Evolutionary conservation across 2,797 vertebrate species (phyloP).

Genomic region (Clamator glandarius): DNA sequence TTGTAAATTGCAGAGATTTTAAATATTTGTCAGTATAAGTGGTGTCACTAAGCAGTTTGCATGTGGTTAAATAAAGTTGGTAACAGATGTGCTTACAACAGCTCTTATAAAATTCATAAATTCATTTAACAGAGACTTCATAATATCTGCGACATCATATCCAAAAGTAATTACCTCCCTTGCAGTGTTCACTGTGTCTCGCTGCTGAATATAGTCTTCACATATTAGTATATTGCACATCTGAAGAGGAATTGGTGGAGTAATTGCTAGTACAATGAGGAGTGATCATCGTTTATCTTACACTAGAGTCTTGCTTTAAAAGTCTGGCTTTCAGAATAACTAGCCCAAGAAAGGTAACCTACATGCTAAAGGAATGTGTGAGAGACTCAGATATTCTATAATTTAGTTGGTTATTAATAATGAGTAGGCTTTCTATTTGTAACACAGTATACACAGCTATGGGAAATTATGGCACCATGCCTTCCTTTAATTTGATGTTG

Average conservation of each 20-base stretch:
- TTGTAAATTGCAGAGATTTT: neutral
- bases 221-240: conserved; percentile 13
- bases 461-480: conserved; percentile 16
- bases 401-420: neutral
- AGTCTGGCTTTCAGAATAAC: neutral
- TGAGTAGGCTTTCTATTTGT: neutral
- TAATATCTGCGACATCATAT: conserved; percentile 24
- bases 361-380: neutral
- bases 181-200: conserved; percentile 25
- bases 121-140: conserved; percentile 22
- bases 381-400: conserved; percentile 2
- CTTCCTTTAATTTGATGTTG: conserved; percentile 7
- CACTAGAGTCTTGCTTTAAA: neutral
- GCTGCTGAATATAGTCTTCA: neutral
- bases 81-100: conserved; percentile 25
- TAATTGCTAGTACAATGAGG: neutral
- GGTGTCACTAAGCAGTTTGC: neutral
- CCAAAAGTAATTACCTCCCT: conserved; percentile 48
- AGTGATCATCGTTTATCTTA: neutral
- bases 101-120: conserved; percentile 22
- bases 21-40: neutral
- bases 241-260: conserved; percentile 22
- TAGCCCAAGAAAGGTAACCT: neutral
- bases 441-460: neutral
- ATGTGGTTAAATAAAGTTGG: neutral